Evolutionary conservation across 1,140 invertebrate species (phyloP), one percentile per base, ranked within the genome.

Genomic region (Procambarus clarkii): DNA sequence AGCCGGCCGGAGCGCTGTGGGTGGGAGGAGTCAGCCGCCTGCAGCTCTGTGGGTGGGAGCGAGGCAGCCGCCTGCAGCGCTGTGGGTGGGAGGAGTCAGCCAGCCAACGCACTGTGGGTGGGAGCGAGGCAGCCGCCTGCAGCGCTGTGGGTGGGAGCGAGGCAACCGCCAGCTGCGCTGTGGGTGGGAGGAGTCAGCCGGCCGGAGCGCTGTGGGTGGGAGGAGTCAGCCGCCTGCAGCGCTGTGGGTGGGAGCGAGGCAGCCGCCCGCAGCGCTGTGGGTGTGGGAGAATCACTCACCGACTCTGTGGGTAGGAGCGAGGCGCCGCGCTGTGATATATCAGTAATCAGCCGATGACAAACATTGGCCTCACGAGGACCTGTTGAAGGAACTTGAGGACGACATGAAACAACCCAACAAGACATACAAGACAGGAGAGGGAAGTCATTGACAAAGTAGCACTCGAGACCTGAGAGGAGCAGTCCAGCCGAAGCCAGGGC

Each of bases 391-490:
- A 86, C 83, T 86, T 64, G 58, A 86, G 58, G 18, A 86, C 83
- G 85, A 87, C 85, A 87, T 87, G 85, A 87, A 77, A 87, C 85
- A 87, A 87, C 85, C 85, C 85, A 87, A 78, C 85, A 78, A 78
- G 85, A 87, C 83, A 86, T 86, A 76, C 83, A 76, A 86, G 83
- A 86, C 85, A 87, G 85, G 76, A 87, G 85, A 79, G 54, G 85
- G 74, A 87, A 79, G 85, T 60, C 85, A 87, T 87, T 87, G 85
- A 87, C 85, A 87, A 87, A 87, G 85, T 87, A 87, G 85, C 85
- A 87, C 85, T 87, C 85, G 74, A 87, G 48, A 58, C 76, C 76
- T 79, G 85, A 87, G 85, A 87, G 85, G 46, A 77, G 74, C 85
- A 87, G 48, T 78, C 74, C 76, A 45, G 44, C 85, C 24, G 50